Percentiles rank a stretch among this genome's conserved stretches.
These are phyloP conservation scores for Laupala kohalensis DNA, from an alignment of 1,140 invertebrate genomes.

Conservation along the genomic window DNA sequence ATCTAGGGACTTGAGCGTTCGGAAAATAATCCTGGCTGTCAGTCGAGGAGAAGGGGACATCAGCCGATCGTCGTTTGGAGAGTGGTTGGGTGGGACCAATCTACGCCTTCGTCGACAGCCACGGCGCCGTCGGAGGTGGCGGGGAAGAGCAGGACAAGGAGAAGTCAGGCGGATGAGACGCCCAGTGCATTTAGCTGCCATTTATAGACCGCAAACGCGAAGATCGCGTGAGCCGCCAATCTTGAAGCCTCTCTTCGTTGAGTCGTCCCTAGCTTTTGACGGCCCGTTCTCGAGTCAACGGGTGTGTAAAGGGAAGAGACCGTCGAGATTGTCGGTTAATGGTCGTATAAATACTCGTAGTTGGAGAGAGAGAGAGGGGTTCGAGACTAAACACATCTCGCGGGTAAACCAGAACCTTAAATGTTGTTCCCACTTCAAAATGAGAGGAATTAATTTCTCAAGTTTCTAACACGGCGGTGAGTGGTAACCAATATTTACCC, in stretches of 20 bases:
- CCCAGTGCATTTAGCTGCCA: neutral
- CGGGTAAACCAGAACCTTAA: too few relatives aligned
- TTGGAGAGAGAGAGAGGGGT: too few relatives aligned
- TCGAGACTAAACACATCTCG: too few relatives aligned
- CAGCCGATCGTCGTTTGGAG: neutral
- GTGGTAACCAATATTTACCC: too few relatives aligned
- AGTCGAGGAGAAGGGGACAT: too few relatives aligned
- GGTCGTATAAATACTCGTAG: neutral
- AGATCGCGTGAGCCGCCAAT: neutral
- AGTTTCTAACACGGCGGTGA: too few relatives aligned
- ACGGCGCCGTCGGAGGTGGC: too few relatives aligned
- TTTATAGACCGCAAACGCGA: neutral
- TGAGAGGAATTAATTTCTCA: too few relatives aligned
- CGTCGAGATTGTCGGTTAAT: neutral
- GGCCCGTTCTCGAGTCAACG: neutral
- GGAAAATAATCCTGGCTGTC: too few relatives aligned
- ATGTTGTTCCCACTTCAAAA: too few relatives aligned
- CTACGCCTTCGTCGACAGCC: neutral
- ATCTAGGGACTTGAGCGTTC: too few relatives aligned
- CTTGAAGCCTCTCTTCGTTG: neutral
- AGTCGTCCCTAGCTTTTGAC: neutral
- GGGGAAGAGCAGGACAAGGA: too few relatives aligned
- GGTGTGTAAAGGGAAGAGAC: neutral
- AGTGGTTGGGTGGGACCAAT: neutral
- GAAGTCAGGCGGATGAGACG: neutral